Conservation (phyloP, 1,140 invertebrate species). For the Papilio dardanus region DNA sequence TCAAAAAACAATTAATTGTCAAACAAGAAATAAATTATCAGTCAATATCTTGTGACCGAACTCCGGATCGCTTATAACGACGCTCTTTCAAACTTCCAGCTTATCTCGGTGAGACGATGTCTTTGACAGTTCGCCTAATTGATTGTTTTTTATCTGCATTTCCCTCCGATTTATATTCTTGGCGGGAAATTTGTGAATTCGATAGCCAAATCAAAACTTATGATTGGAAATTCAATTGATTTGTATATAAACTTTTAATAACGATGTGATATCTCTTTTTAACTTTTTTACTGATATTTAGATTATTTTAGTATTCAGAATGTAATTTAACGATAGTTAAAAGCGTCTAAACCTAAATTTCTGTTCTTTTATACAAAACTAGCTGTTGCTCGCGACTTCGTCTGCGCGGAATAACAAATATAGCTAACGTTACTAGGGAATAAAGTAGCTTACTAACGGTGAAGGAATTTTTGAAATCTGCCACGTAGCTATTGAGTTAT, state of each 20-base stretch:
- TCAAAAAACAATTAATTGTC: background rate
- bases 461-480: too few relatives aligned
- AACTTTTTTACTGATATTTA: background rate
- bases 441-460: too few relatives aligned
- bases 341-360: too few relatives aligned
- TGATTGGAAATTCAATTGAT: conserved; percentile 34
- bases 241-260: conserved; percentile 18
- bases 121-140: conserved; percentile 37
- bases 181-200: conserved; percentile 34
- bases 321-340: too few relatives aligned
- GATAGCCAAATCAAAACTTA: conserved; percentile 24
- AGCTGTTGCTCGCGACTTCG: too few relatives aligned
- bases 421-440: too few relatives aligned
- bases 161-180: conserved; percentile 25
- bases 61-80: conserved; percentile 23
- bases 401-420: too few relatives aligned
- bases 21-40: conserved; percentile 18
- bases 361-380: too few relatives aligned
- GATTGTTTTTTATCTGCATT: conserved; percentile 39
- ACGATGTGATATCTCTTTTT: background rate
- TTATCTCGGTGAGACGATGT: conserved; percentile 16
- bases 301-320: too few relatives aligned
- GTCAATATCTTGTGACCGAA: conserved; percentile 24
- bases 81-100: conserved; percentile 29
- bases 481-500: too few relatives aligned